Conservation (phyloP, 2,113 vertebrate genomes). For the Microtus richardsoni region DNA sequence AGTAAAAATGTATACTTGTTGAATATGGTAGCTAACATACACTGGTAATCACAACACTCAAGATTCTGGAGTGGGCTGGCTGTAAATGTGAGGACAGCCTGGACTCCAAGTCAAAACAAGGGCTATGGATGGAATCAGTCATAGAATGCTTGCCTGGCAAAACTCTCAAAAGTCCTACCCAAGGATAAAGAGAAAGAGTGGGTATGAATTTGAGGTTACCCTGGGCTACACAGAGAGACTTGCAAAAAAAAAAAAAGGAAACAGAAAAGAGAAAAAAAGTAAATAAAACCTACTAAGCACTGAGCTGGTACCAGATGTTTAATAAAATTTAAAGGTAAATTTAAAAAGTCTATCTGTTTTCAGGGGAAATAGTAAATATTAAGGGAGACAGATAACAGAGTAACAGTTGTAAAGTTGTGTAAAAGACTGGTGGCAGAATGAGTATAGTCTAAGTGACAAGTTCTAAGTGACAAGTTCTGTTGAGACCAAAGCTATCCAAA, state of each 20-base stretch:
- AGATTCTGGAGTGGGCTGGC: not conserved
- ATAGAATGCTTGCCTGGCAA: not conserved
- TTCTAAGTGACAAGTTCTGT: not conserved
- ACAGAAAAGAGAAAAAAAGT: not conserved
- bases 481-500: not conserved
- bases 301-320: not conserved
- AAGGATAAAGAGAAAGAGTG: not conserved
- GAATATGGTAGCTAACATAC: not conserved
- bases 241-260: not conserved
- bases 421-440: not conserved
- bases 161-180: not conserved
- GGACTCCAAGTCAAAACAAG: not conserved
- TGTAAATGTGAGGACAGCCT: not conserved
- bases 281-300: constrained; percentile 4
- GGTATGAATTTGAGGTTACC: not conserved
- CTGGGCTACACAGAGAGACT: not conserved
- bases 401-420: not conserved
- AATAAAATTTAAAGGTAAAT: not conserved
- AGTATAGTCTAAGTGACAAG: not conserved
- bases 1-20: not conserved
- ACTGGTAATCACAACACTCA: not conserved
- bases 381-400: not conserved
- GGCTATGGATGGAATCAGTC: not conserved
- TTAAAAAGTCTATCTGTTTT: not conserved
- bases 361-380: not conserved